Percentiles rank a stretch among this genome's conserved stretches.
These are phyloP conservation scores for Nymphalis polychloros DNA, from an alignment of 2,888 invertebrate genomes.

Conservation along the genomic window DNA sequence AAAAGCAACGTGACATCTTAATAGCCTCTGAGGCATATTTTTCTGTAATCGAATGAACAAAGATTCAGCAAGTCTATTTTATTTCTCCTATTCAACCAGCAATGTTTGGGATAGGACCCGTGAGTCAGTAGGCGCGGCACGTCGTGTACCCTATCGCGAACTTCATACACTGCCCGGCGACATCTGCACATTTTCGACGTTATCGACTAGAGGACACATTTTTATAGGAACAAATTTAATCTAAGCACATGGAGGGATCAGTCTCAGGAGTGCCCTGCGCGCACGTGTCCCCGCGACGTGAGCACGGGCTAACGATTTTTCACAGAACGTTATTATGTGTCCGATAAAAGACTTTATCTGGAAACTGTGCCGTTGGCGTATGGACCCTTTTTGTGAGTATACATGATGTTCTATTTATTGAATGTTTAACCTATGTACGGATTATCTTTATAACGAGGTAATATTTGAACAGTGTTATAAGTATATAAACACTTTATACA, in stretches of 20 bases:
- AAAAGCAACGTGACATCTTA: conserved; percentile 19
- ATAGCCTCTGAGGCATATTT: conserved; percentile 14
- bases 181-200: conserved; percentile 76
- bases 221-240: conserved; percentile 79
- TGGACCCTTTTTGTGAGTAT: conserved; percentile 38
- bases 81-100: conserved; percentile 46
- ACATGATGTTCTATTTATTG: conserved; percentile 31
- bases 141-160: conserved; percentile 67
- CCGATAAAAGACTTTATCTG: conserved; percentile 67
- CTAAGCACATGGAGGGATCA: conserved; percentile 76
- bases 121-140: conserved; percentile 67
- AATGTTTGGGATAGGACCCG: conserved; percentile 42
- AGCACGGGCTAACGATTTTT: conserved; percentile 71
- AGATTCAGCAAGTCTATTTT: conserved; percentile 51
- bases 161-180: conserved; percentile 71
- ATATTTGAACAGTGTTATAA: conserved; percentile 12
- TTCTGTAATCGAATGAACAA: conserved; percentile 31
- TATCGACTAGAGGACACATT: conserved; percentile 74
- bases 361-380: conserved; percentile 54
- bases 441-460: background rate
- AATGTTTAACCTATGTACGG: conserved; percentile 23
- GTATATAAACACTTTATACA: background rate
- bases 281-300: conserved; percentile 69
- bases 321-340: conserved; percentile 68
- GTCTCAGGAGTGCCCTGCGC: conserved; percentile 70